Evolutionary conservation across 2,113 vertebrate species (phyloP).

Genomic region (Ploceus nigricollis): DNA sequence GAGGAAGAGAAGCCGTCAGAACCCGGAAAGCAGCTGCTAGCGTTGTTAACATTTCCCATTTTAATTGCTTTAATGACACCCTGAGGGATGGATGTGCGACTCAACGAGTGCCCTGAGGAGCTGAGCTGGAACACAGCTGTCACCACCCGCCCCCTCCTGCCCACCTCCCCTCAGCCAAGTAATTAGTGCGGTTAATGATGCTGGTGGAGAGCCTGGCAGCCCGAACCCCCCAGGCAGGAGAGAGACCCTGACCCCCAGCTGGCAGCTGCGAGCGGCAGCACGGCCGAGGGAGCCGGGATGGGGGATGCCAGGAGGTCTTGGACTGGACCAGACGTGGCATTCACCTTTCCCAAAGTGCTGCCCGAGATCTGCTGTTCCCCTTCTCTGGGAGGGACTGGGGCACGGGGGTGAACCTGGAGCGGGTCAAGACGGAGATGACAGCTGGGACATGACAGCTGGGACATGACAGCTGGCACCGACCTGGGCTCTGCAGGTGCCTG

Average conservation of each 20-base stretch:
- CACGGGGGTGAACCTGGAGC: background rate
- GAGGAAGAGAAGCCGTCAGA: background rate
- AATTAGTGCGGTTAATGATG: background rate
- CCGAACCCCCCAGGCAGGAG: background rate
- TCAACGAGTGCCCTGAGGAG: background rate
- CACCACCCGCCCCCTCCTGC: background rate
- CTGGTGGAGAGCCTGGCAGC: background rate
- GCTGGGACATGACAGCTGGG: background rate
- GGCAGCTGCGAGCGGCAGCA: background rate
- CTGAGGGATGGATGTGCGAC: slow-evolving; percentile 11
- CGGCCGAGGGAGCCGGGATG: accelerated
- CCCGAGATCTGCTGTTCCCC: background rate
- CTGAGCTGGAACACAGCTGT: slow-evolving; percentile 29
- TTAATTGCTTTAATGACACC: slow-evolving; percentile 48
- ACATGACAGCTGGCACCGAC: background rate
- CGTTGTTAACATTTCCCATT: slow-evolving; percentile 14
- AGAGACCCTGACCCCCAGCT: background rate
- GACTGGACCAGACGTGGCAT: background rate
- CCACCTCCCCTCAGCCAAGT: background rate
- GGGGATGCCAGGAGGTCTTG: background rate
- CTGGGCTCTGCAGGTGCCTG: background rate
- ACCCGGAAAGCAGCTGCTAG: background rate
- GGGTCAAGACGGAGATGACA: background rate
- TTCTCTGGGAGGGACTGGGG: background rate
- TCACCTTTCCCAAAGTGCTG: background rate